Conservation (phyloP, 2,113 vertebrate species). For the Nycticebus coucang region DNA sequence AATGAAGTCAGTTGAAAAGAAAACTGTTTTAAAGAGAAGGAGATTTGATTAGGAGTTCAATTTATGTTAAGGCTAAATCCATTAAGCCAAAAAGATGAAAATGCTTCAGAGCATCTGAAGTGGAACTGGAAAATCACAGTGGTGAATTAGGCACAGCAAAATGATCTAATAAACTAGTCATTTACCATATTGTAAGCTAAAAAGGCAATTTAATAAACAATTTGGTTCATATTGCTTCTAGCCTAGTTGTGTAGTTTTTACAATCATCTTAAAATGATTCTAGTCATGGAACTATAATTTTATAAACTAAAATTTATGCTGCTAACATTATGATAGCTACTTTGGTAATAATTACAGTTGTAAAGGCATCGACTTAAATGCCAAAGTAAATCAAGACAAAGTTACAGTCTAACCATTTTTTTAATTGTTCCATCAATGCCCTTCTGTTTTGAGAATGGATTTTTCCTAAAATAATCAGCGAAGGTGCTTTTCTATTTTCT, state of each 20-base stretch:
- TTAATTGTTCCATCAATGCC: neutral
- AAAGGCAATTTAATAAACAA: slow-evolving; percentile 64
- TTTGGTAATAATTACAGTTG: neutral
- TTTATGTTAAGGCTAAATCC: slow-evolving; percentile 66
- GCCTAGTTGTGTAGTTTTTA: slow-evolving; percentile 24
- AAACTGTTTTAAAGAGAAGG: slow-evolving; percentile 44
- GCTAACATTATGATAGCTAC: neutral
- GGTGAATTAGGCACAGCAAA: slow-evolving; percentile 38
- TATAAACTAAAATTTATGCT: slow-evolving; percentile 41
- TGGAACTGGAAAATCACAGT: slow-evolving; percentile 30
- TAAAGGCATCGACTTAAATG: neutral
- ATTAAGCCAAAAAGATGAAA: slow-evolving; percentile 32
- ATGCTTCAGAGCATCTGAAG: neutral
- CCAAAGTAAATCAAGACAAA: slow-evolving; percentile 14
- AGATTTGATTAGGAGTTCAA: slow-evolving; percentile 63
- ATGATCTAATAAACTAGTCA: slow-evolving; percentile 56
- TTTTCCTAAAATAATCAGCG: neutral
- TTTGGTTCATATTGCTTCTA: slow-evolving; percentile 57
- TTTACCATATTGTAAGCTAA: slow-evolving; percentile 48
- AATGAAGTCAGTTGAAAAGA: slow-evolving; percentile 27
- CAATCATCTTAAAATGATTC: slow-evolving; percentile 3
- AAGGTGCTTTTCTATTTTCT: neutral
- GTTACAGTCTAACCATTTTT: neutral
- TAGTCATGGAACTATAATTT: neutral
- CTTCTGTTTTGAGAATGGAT: neutral